Evolutionary conservation across 2,113 vertebrate genomes (phyloP), one percentile per base, ranked within the genome.

Genomic region (Tamias sibiricus): DNA sequence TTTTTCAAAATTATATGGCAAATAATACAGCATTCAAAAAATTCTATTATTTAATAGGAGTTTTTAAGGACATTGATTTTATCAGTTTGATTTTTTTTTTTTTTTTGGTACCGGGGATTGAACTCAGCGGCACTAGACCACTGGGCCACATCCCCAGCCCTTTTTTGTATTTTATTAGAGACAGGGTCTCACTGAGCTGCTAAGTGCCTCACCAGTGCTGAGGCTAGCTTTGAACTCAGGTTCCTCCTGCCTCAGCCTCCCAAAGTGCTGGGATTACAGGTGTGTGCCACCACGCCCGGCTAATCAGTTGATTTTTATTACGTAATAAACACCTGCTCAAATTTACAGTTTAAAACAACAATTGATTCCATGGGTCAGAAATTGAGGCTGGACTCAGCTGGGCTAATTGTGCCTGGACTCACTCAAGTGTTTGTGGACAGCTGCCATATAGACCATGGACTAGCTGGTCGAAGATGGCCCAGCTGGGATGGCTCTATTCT

Each of bases 321-420:
- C 9, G 32, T 32, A 57, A 68, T 19, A 94, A 94, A 79, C 16
- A 11, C n/a, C 17, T 32, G 52, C 14, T 35, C 57, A 84, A 91
- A 64, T 82, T 77, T 32, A 68, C 40, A 68, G 30, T 66, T 90
- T 77, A 93, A 76, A 83, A 47, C 72, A 62, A 66, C 42, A 93
- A 42, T 8, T 84, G 47, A 87, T 82, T 93, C 37, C n/a, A 40
- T 40, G 37, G 62, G 49, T 95, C 90, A 93, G 49, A 75, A 87
- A 71, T 87, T 85, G 26, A 69, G 66, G 80, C 14, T 32, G 42
- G 13, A 59, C 30, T 81, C 68, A 87, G 57, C 68, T 82, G 57
- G 59, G 40, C 30, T 54, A 35, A 71, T 30, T 6, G 66, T 84
- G 35, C 6, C 17, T 28, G 10, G 35, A 57, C 24, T 75, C 75